Conservation (phyloP, 2,888 invertebrate genomes). For the Xestia rhomboidea region DNA sequence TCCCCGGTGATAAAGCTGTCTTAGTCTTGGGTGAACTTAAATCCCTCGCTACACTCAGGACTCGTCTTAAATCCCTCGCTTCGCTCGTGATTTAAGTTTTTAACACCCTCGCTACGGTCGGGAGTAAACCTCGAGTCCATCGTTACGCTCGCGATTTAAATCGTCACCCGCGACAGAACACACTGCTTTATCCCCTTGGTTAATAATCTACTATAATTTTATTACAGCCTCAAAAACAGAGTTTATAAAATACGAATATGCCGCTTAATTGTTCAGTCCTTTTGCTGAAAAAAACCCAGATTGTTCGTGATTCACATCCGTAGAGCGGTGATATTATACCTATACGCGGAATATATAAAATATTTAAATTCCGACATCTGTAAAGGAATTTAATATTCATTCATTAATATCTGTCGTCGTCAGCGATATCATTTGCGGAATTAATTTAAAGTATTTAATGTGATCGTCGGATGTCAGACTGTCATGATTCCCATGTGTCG, state of each 20-base stretch:
- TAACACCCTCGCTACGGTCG: too few species aligned
- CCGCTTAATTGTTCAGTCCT: neutral
- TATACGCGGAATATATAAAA: constrained; percentile 4
- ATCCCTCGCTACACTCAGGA: too few species aligned
- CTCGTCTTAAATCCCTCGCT: too few species aligned
- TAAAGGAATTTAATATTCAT: constrained; percentile 52
- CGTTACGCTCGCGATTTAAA: too few species aligned
- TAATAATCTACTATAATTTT: too few species aligned
- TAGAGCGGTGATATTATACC: neutral
- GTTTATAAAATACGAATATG: neutral
- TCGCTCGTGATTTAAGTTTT: too few species aligned
- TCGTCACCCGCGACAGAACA: too few species aligned
- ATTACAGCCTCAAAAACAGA: neutral
- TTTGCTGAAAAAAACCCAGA: neutral
- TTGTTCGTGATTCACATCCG: neutral
- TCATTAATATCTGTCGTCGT: constrained; percentile 56
- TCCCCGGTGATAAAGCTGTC: too few species aligned
- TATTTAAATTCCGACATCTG: constrained; percentile 32
- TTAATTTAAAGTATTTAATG: constrained; percentile 56
- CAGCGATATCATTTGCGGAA: constrained; percentile 56
- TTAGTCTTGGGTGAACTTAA: too few species aligned
- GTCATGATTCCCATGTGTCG: constrained; percentile 24
- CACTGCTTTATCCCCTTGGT: too few species aligned
- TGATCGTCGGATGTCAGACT: constrained; percentile 35
- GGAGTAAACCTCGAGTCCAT: too few species aligned